Conservation (phyloP, 2,113 vertebrate species). For the Petroica traversi region DNA sequence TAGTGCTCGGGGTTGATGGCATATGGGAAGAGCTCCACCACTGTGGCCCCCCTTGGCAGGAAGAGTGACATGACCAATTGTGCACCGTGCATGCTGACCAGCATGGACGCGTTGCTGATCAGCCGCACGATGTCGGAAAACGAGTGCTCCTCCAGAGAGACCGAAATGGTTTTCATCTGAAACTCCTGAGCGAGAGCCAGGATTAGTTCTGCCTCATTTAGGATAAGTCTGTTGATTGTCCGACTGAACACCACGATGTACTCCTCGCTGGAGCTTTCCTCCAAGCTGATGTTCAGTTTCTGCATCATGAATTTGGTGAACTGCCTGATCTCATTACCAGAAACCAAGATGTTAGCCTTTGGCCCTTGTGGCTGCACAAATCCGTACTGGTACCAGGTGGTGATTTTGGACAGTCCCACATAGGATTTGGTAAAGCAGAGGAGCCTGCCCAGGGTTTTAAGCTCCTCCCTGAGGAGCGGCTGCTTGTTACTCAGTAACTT, state of each 20-base stretch:
- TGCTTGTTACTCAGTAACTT: conserved; percentile 90
- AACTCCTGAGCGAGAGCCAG: conserved; percentile 92
- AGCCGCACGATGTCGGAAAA: conserved; percentile 85
- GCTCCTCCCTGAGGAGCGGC: conserved; percentile 89
- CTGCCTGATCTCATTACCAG: conserved; percentile 91
- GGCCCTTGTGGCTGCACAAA: conserved; percentile 97
- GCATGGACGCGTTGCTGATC: conserved; percentile 87
- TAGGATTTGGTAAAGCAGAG: conserved; percentile 95
- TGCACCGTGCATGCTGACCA: conserved; percentile 97
- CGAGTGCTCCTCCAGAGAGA: conserved; percentile 91
- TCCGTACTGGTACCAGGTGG: conserved; percentile 98
- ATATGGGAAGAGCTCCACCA: conserved; percentile 94
- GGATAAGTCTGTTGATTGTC: conserved; percentile 88
- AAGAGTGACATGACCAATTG: conserved; percentile 92
- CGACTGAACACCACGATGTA: conserved; percentile 94
- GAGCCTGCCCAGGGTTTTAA: conserved; percentile 89
- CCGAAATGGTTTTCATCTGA: conserved; percentile 91
- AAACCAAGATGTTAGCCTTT: conserved; percentile 94
- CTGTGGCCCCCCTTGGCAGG: conserved; percentile 86
- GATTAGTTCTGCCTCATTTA: conserved; percentile 94
- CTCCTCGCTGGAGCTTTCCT: conserved; percentile 71
- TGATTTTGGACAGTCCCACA: conserved; percentile 92
- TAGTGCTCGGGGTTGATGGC: conserved; percentile 96
- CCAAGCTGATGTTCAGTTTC: conserved; percentile 83
- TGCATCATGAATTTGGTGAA: conserved; percentile 84